phyloP scores from a whole-genome alignment of 2,888 invertebrate species.

The Caenorhabditis macrosperma region DNA sequence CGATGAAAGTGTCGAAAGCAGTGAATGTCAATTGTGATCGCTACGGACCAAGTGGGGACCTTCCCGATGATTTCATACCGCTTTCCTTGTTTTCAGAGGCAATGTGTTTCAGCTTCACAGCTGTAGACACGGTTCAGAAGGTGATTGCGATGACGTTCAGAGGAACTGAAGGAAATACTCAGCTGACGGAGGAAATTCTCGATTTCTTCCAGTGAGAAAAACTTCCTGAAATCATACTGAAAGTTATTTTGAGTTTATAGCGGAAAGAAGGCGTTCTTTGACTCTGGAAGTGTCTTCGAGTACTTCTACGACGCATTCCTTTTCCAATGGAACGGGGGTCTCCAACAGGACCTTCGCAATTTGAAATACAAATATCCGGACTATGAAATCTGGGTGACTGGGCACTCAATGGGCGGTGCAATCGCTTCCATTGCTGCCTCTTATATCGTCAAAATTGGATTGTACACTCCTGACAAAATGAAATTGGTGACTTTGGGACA shows the following conservation, averaged over 20 bases:
- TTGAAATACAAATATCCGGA: conserved; percentile 61
- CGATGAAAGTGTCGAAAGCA: conserved; percentile 42
- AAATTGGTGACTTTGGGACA: conserved; percentile 70
- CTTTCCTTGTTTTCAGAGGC: conserved; percentile 34
- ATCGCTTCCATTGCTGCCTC: conserved; percentile 66
- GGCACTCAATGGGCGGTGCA: conserved; percentile 69
- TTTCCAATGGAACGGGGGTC: conserved; percentile 61
- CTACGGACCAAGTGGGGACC: conserved; percentile 28
- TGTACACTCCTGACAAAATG: conserved; percentile 56
- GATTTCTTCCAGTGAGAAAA: conserved; percentile 50
- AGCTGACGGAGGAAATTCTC: conserved; percentile 57
- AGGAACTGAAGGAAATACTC: conserved; percentile 57
- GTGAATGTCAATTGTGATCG: conserved; percentile 42
- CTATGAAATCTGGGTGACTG: conserved; percentile 63
- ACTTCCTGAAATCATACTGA: too few species aligned
- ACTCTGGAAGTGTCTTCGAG: conserved; percentile 61
- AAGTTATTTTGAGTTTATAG: conserved; percentile 21
- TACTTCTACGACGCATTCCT: conserved; percentile 69
- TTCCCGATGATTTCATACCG: too few species aligned
- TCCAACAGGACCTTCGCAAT: conserved; percentile 43
- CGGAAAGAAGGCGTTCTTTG: conserved; percentile 55
- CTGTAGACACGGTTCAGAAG: conserved; percentile 40
- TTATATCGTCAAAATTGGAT: conserved; percentile 51
- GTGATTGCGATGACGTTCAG: conserved; percentile 62
- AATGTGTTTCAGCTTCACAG: conserved; percentile 57